A percentile compares a stretch with the other conserved stretches of the same genome.
phyloP scores from a whole-genome alignment of 2,888 invertebrate genomes.

The Brachypalpus laphriformis region DNA sequence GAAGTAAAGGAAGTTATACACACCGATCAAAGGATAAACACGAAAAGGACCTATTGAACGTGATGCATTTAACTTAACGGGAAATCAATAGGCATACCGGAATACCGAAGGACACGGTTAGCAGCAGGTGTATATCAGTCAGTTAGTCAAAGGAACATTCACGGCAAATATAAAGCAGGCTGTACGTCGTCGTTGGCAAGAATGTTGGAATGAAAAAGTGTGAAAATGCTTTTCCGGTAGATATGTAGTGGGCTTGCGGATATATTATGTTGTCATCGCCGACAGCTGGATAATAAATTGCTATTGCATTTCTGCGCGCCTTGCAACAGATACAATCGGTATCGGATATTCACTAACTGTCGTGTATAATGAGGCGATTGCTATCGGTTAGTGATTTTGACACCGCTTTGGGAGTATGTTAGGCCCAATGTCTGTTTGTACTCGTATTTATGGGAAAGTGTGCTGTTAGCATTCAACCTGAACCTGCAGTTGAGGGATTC shows the following conservation, averaged over 20 bases:
- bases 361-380: not conserved
- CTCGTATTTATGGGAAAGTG: not conserved
- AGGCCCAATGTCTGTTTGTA: not conserved
- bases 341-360: not conserved
- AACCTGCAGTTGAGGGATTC: not conserved
- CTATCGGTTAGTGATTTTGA: not conserved
- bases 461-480: not conserved
- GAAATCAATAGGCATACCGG: slow-evolving; percentile 38
- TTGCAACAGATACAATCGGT: slow-evolving; percentile 12
- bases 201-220: not conserved
- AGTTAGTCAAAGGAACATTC: slow-evolving; percentile 31
- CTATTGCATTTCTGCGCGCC: slow-evolving; percentile 30
- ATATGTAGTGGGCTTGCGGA: not conserved
- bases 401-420: not conserved
- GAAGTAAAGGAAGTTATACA: slow-evolving; percentile 27
- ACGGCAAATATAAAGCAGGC: not conserved
- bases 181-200: not conserved
- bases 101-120: slow-evolving; percentile 25
- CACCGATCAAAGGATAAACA: slow-evolving; percentile 50
- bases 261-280: slow-evolving; percentile 19
- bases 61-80: slow-evolving; percentile 59
- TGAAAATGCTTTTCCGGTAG: not conserved
- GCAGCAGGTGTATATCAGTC: slow-evolving; percentile 12
- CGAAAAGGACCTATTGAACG: slow-evolving; percentile 33
- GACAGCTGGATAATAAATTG: slow-evolving; percentile 27